phyloP scores from a whole-genome alignment of 2,888 invertebrate species.

The Cryptophagus acutangulus region DNA sequence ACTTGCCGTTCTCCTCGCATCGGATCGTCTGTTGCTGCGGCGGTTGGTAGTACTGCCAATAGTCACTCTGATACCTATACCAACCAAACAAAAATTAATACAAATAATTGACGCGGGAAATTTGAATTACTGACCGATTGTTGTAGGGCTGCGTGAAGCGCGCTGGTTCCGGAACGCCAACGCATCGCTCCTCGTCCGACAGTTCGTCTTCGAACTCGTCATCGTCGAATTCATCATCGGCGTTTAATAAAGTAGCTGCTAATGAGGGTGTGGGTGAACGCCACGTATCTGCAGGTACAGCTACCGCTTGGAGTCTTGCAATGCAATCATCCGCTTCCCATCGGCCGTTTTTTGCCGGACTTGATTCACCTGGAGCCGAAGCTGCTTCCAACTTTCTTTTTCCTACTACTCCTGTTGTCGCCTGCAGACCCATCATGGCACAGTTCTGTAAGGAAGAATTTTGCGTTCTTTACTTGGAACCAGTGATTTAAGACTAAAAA shows the following conservation, averaged over 20 bases:
- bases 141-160: slow-evolving; percentile 34
- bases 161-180: slow-evolving; percentile 49
- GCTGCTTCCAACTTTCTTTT: slow-evolving; percentile 60
- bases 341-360: slow-evolving; percentile 54
- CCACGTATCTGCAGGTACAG: slow-evolving; percentile 61
- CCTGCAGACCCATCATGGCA: slow-evolving; percentile 74
- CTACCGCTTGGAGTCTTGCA: slow-evolving; percentile 66
- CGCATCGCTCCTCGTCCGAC: slow-evolving; percentile 52
- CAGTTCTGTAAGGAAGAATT: slow-evolving; percentile 49
- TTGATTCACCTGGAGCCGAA: slow-evolving; percentile 48
- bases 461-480: no score
- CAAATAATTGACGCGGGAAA: no score
- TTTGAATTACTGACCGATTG: neutral
- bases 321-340: slow-evolving; percentile 56
- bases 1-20: slow-evolving; percentile 84
- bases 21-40: slow-evolving; percentile 73
- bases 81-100: neutral
- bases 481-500: no score
- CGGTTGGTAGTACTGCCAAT: slow-evolving; percentile 52
- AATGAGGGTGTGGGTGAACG: slow-evolving; percentile 47
- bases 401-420: slow-evolving; percentile 56
- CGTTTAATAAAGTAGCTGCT: slow-evolving; percentile 42
- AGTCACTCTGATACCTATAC: slow-evolving; percentile 45
- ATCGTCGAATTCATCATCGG: slow-evolving; percentile 55
- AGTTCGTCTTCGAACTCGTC: slow-evolving; percentile 61